Conservation (phyloP, 1,140 invertebrate genomes). For the Proales similis region DNA sequence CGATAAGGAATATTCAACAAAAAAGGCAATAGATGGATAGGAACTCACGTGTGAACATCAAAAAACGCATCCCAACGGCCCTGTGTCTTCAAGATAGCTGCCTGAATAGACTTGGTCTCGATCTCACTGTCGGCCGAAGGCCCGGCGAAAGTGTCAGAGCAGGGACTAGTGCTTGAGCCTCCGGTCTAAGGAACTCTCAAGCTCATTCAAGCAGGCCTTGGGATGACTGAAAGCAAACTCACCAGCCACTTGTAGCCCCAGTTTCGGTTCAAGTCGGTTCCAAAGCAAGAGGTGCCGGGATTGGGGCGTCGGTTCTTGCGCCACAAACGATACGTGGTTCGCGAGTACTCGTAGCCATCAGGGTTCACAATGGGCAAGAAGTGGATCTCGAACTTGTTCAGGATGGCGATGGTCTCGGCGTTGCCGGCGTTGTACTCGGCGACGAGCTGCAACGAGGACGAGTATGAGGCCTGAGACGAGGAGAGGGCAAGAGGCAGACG, state of each 20-base stretch:
- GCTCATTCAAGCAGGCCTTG: not conserved
- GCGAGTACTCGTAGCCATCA: conserved; percentile 37
- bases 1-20: too few relatives aligned
- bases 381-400: conserved; percentile 6
- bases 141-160: conserved; percentile 36
- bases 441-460: not conserved
- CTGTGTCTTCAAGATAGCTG: conserved; percentile 1
- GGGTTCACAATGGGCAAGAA: conserved; percentile 37
- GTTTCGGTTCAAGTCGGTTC: conserved; percentile 37
- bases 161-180: conserved; percentile 34
- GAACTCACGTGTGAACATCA: conserved; percentile 34
- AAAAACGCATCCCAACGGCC: conserved; percentile 31
- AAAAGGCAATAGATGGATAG: too few relatives aligned
- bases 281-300: conserved; percentile 5
- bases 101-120: conserved; percentile 23
- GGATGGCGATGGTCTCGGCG: too few relatives aligned
- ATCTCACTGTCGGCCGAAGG: conserved; percentile 34
- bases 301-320: conserved; percentile 38
- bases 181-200: conserved; percentile 9
- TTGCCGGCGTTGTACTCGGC: not conserved
- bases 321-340: conserved; percentile 39
- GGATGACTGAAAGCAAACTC: not conserved
- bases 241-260: conserved; percentile 13
- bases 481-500: conserved; percentile 37
- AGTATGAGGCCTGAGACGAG: conserved; percentile 46